Conservation (phyloP, 2,113 vertebrate species). For the Apus apus region DNA sequence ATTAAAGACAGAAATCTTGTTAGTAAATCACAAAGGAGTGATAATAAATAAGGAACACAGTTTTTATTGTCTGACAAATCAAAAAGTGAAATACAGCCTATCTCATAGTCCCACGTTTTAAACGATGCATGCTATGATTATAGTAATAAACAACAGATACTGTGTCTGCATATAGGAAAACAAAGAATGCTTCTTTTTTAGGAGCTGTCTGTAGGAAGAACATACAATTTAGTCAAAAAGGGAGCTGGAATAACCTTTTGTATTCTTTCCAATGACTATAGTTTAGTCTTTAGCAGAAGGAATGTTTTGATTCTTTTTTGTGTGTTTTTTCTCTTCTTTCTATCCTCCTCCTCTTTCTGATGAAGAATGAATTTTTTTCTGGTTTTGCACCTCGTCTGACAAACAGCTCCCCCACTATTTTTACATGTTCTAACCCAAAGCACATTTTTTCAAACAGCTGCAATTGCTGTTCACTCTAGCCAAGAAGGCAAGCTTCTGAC, state of each 20-base stretch:
- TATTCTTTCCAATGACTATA: slow-evolving; percentile 61
- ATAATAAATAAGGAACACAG: slow-evolving; percentile 49
- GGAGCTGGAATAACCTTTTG: slow-evolving; percentile 65
- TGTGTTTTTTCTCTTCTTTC: background rate
- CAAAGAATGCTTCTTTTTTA: slow-evolving; percentile 74
- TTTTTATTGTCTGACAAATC: slow-evolving; percentile 5
- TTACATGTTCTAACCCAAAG: background rate
- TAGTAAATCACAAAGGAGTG: slow-evolving; percentile 54
- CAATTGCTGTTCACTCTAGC: slow-evolving; percentile 18
- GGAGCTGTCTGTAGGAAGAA: slow-evolving; percentile 79
- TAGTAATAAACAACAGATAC: slow-evolving; percentile 65
- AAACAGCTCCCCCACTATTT: slow-evolving; percentile 63
- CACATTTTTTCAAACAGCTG: slow-evolving; percentile 43
- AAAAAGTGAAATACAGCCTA: slow-evolving; percentile 55
- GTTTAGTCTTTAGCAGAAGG: slow-evolving; percentile 54
- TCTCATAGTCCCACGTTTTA: slow-evolving; percentile 69
- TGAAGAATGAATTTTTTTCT: slow-evolving; percentile 6
- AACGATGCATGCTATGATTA: slow-evolving; percentile 73
- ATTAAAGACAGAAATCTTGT: slow-evolving; percentile 50
- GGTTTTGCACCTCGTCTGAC: slow-evolving; percentile 64
- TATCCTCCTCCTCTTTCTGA: slow-evolving; percentile 16
- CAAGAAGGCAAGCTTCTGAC: slow-evolving; percentile 49
- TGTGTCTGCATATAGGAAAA: slow-evolving; percentile 60
- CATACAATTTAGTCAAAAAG: slow-evolving; percentile 73
- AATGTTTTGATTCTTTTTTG: slow-evolving; percentile 49